Percentiles rank a stretch among this genome's conserved stretches.
phyloP scores from a whole-genome alignment of 2,888 invertebrate genomes.

The Rosalia funebris region DNA sequence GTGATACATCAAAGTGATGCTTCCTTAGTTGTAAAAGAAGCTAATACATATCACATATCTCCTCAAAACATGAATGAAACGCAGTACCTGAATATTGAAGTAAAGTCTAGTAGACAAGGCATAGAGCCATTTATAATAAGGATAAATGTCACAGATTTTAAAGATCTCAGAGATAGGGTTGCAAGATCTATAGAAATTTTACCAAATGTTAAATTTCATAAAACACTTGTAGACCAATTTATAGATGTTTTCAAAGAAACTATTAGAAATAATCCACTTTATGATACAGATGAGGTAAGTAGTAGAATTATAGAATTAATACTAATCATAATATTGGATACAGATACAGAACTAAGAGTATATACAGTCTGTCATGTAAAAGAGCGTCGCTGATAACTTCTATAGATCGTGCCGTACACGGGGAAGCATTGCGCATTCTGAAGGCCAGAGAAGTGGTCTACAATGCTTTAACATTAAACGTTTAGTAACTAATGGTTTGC shows the following conservation, averaged over 20 bases:
- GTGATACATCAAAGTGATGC: constrained; percentile 85
- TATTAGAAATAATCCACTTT: constrained; percentile 75
- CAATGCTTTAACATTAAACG: too few relatives aligned
- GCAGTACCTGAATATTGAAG: constrained; percentile 86
- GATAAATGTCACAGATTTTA: constrained; percentile 80
- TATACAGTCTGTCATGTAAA: too few relatives aligned
- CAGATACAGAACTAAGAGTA: too few relatives aligned
- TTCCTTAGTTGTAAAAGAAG: constrained; percentile 77
- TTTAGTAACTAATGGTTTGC: too few relatives aligned
- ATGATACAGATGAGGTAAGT: constrained; percentile 55
- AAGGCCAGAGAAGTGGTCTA: too few relatives aligned
- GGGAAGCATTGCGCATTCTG: too few relatives aligned
- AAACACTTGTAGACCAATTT: constrained; percentile 84
- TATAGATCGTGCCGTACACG: too few relatives aligned
- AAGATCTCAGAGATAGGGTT: constrained; percentile 79
- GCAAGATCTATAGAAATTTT: constrained; percentile 75
- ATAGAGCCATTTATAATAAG: constrained; percentile 75
- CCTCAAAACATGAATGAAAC: constrained; percentile 75
- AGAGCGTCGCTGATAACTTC: too few relatives aligned
- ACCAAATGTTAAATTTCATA: constrained; percentile 77
- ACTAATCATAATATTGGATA: too few relatives aligned
- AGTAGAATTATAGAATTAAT: not conserved
- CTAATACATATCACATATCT: constrained; percentile 77
- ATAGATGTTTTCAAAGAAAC: constrained; percentile 83
- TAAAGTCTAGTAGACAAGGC: constrained; percentile 71